phyloP scores from a whole-genome alignment of 2,113 vertebrate species.

The Galbula dea region DNA sequence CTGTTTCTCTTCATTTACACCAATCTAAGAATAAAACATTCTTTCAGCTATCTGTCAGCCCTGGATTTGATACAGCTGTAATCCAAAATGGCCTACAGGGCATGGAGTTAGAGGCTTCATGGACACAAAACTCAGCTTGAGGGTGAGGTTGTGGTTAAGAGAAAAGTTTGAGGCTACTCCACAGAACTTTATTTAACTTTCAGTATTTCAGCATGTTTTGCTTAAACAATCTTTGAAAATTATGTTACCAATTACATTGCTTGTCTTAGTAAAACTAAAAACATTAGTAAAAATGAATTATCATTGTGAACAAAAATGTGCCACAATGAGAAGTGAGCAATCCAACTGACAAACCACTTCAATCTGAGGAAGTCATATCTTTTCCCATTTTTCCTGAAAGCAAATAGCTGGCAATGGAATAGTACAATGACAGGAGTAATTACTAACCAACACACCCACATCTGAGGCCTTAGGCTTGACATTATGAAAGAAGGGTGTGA shows the following conservation, averaged over 20 bases:
- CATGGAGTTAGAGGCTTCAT: background rate
- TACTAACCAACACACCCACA: background rate
- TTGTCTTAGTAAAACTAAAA: background rate
- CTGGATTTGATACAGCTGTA: background rate
- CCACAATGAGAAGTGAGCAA: background rate
- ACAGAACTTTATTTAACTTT: background rate
- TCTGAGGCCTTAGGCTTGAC: background rate
- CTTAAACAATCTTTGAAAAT: background rate
- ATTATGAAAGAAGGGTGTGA: background rate
- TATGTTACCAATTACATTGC: background rate
- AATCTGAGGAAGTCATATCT: background rate
- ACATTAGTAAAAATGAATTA: background rate
- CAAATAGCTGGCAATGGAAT: background rate
- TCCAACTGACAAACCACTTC: background rate
- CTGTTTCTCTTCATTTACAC: background rate
- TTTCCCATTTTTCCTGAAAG: background rate
- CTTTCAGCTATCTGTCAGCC: background rate
- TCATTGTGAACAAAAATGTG: background rate
- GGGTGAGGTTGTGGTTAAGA: background rate
- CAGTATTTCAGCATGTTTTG: background rate
- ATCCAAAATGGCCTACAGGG: background rate
- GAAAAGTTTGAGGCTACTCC: background rate
- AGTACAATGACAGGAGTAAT: background rate
- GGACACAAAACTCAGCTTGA: background rate
- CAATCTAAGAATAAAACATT: background rate